Conservation (phyloP, 2,797 vertebrate species). For the Paramormyrops hopkinsi region DNA sequence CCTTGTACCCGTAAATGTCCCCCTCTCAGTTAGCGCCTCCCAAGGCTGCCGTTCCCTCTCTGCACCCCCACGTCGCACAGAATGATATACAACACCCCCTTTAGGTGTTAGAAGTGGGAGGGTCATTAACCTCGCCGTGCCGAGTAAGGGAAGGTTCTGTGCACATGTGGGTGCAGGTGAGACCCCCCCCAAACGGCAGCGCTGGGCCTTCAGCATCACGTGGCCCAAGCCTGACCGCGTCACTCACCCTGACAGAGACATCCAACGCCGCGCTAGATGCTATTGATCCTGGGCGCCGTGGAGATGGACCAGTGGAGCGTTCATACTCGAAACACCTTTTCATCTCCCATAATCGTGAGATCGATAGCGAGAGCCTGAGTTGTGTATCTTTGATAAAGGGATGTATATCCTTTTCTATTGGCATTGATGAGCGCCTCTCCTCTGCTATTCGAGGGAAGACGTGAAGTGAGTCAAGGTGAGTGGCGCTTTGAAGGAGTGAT, state of each 20-base stretch:
- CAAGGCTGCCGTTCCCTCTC: slow-evolving; percentile 27
- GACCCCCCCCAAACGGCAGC: slow-evolving; percentile 1
- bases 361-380: slow-evolving; percentile 86
- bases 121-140: slow-evolving; percentile 31
- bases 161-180: background rate
- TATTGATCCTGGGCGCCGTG: slow-evolving; percentile 77
- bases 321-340: slow-evolving; percentile 81
- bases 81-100: slow-evolving; percentile 26
- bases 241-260: slow-evolving; percentile 84
- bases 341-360: slow-evolving; percentile 93
- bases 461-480: slow-evolving; percentile 89
- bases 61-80: slow-evolving; percentile 29
- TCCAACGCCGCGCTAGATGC: slow-evolving; percentile 83
- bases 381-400: slow-evolving; percentile 71
- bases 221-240: slow-evolving; percentile 87
- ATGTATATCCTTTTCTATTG: slow-evolving; percentile 37
- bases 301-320: slow-evolving; percentile 81
- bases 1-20: background rate
- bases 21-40: background rate
- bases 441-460: slow-evolving; percentile 50
- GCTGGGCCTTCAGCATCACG: background rate
- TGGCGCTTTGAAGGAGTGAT: slow-evolving; percentile 64
- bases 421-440: background rate
- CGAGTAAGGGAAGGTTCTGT: slow-evolving; percentile 34
- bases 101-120: slow-evolving; percentile 32